Evolutionary conservation across 2,888 invertebrate species (phyloP).

Genomic region (Cryptosula pallasiana): DNA sequence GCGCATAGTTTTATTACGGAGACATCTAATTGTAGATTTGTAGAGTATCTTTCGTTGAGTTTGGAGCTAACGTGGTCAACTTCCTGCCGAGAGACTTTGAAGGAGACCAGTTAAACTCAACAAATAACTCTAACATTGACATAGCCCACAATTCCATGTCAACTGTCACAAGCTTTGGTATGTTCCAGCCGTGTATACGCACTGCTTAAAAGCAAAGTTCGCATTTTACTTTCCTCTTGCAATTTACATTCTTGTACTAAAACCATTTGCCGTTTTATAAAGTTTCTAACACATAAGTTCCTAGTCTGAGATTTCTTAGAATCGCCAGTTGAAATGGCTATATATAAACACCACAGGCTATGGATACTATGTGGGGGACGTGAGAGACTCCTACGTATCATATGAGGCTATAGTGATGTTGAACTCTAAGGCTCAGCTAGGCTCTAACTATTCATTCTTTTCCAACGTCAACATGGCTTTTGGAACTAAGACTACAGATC

Average conservation of each 20-base stretch:
- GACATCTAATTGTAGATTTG: not conserved
- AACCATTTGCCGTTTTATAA: no score
- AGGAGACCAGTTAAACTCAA: not conserved
- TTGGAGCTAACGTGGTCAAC: not conserved
- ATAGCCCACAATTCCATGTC: not conserved
- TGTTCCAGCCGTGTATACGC: no score
- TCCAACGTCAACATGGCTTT: not conserved
- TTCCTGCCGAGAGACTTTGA: not conserved
- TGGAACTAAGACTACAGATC: not conserved
- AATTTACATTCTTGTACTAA: no score
- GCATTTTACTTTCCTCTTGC: no score
- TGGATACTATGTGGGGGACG: conserved; percentile 5
- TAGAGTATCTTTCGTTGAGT: not conserved
- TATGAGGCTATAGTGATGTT: conserved; percentile 12
- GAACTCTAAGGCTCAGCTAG: not conserved
- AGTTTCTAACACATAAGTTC: no score
- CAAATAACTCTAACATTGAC: not conserved
- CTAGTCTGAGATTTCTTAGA: no score
- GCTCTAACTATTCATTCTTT: not conserved
- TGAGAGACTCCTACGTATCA: not conserved
- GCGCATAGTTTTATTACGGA: no score
- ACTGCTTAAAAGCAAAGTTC: no score
- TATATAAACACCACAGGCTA: no score
- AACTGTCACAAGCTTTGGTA: not conserved
- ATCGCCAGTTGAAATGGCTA: no score